Percentiles rank a stretch among this genome's conserved stretches.
Evolutionary conservation across 2,888 invertebrate species (phyloP).

Genomic region (Eupsilia transversa): DNA sequence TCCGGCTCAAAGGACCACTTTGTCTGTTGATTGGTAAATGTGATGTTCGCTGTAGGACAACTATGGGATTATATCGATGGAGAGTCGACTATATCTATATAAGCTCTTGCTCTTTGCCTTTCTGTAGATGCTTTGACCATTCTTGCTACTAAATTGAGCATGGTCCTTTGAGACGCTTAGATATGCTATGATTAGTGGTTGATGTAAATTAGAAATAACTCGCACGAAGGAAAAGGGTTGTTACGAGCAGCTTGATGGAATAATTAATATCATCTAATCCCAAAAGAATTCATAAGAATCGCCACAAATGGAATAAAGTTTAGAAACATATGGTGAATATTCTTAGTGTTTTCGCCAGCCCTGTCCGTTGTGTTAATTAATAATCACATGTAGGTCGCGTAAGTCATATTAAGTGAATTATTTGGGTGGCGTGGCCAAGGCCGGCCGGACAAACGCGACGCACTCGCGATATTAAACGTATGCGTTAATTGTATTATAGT

Average conservation of each 20-base stretch:
- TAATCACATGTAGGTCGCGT: slow-evolving; percentile 53
- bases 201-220: neutral
- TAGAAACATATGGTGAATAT: neutral
- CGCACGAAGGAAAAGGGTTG: neutral
- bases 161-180: neutral
- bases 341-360: slow-evolving; percentile 32
- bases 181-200: neutral
- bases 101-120: neutral
- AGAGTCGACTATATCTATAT: neutral
- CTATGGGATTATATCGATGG: neutral
- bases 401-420: slow-evolving; percentile 61
- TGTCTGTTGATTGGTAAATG: neutral
- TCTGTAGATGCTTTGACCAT: neutral
- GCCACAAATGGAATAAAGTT: neutral
- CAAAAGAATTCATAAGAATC: neutral
- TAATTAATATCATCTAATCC: neutral
- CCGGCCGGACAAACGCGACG: slow-evolving; percentile 27
- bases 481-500: slow-evolving; percentile 49
- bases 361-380: slow-evolving; percentile 53
- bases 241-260: neutral
- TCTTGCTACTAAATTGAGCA: neutral
- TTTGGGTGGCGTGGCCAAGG: slow-evolving; percentile 61
- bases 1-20: neutral
- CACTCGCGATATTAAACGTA: slow-evolving; percentile 51
- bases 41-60: neutral